Conservation (phyloP, 2,888 invertebrate genomes). For the Sminthurides aquaticus region DNA sequence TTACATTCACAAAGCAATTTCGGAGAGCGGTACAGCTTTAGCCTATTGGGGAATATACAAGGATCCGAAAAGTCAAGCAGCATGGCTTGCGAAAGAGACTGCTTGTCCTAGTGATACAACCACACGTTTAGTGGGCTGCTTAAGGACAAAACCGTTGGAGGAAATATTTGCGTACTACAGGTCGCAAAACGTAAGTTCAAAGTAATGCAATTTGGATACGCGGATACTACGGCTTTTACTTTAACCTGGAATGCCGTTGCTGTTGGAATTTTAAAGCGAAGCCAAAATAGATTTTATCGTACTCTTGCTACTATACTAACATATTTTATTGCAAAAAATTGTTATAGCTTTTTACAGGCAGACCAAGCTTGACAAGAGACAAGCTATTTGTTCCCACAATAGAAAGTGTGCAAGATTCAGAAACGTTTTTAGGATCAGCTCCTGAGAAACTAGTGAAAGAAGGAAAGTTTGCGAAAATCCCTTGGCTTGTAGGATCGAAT, state of each 20-base stretch:
- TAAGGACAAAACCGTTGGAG: neutral
- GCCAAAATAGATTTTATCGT: too few species aligned
- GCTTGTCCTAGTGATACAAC: neutral
- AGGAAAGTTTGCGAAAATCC: neutral
- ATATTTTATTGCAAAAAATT: too few species aligned
- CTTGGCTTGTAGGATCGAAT: constrained; percentile 2
- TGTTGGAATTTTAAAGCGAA: too few species aligned
- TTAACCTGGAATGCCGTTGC: too few species aligned
- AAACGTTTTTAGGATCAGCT: neutral
- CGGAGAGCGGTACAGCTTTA: neutral
- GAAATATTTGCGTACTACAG: neutral
- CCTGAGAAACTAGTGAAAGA: neutral
- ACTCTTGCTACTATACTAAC: neutral
- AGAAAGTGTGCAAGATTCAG: neutral
- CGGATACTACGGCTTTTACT: too few species aligned
- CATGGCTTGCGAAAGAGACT: neutral
- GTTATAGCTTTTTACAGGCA: neutral
- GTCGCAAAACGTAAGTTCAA: neutral
- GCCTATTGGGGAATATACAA: neutral
- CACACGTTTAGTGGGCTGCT: neutral
- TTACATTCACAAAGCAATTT: neutral
- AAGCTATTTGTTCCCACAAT: constrained; percentile 3
- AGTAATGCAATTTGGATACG: too few species aligned
- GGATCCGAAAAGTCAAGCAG: neutral
- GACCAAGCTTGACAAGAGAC: neutral